These are phyloP conservation scores for Leucoma salicis DNA, from an alignment of 2,888 invertebrate genomes.

Conservation along the genomic window DNA sequence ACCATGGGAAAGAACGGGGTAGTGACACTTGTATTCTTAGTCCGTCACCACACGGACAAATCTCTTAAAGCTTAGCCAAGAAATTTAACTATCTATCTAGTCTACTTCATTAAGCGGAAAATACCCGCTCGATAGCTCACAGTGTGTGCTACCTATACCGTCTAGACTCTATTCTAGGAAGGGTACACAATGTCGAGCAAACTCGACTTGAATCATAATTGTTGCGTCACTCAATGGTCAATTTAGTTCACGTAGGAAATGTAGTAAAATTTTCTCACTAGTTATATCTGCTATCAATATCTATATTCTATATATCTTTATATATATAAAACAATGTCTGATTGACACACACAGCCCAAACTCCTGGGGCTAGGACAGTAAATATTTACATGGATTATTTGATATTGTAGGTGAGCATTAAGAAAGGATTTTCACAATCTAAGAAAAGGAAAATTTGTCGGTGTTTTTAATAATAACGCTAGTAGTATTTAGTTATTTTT, in stretches of 20 bases:
- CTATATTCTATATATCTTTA: no score
- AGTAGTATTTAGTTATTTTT: no score
- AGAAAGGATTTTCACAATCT: no score
- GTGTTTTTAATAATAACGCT: no score
- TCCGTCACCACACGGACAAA: not conserved
- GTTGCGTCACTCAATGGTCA: constrained; percentile 24
- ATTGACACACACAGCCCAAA: no score
- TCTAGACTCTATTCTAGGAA: constrained; percentile 40
- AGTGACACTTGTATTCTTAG: not conserved
- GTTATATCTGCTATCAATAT: no score
- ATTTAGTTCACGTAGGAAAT: not conserved
- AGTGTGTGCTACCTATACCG: constrained; percentile 5
- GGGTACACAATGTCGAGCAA: constrained; percentile 20
- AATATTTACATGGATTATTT: no score
- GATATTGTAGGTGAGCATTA: no score
- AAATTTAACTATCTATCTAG: not conserved
- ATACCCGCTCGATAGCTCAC: not conserved
- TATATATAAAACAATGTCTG: no score
- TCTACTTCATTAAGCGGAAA: constrained; percentile 1
- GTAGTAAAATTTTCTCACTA: not conserved
- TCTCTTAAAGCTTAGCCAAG: not conserved
- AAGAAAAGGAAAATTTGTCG: no score
- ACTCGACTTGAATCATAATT: constrained; percentile 27
- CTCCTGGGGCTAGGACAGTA: no score
- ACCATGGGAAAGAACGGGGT: no score